Conservation (phyloP, 1,140 invertebrate species). For the Pachyrhynchus sulphureomaculatus region DNA sequence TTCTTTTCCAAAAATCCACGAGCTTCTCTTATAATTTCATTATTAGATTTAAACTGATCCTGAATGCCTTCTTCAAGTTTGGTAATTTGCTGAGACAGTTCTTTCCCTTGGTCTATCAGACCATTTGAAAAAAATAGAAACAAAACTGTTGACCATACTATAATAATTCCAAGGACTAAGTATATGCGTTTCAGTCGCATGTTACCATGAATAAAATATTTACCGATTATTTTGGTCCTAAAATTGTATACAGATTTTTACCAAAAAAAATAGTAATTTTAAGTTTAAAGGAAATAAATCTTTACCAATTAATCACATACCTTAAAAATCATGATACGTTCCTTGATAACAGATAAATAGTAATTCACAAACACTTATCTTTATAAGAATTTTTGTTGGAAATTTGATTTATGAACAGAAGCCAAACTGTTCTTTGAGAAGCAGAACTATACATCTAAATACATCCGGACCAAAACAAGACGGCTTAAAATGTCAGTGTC, state of each 20-base stretch:
- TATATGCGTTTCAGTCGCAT: constrained; percentile 40
- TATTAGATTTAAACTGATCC: constrained; percentile 46
- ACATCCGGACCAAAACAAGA: no score
- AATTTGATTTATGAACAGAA: no score
- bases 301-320: no score
- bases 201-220: constrained; percentile 7
- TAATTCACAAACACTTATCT: no score
- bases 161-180: constrained; percentile 37
- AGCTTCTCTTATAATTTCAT: constrained; percentile 45
- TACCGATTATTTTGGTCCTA: not conserved
- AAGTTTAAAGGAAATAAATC: no score
- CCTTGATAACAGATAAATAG: no score
- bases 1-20: constrained; percentile 42
- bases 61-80: constrained; percentile 45
- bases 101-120: constrained; percentile 31
- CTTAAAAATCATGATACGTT: no score
- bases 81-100: constrained; percentile 35
- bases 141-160: constrained; percentile 44
- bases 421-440: no score
- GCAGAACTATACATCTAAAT: no score
- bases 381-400: no score
- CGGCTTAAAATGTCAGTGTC: no score
- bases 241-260: not conserved
- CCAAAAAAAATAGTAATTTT: no score
- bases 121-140: constrained; percentile 43